phyloP scores from a whole-genome alignment of 2,888 invertebrate species.

The Phasia obesa region DNA sequence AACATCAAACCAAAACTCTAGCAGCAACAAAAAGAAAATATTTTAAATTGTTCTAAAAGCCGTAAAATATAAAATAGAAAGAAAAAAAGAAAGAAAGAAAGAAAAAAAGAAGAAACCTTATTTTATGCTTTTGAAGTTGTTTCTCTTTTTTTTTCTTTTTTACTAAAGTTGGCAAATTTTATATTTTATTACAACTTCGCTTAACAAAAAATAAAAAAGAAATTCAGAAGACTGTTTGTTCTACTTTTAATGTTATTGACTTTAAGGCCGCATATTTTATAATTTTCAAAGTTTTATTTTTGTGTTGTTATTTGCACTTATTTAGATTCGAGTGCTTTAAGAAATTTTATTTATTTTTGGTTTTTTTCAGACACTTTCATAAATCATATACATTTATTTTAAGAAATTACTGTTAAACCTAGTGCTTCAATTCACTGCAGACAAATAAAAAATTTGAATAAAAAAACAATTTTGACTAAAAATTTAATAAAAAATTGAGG shows the following conservation, averaged over 20 bases:
- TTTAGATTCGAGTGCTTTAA: neutral
- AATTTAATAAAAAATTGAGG: too few relatives aligned
- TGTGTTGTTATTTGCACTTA: neutral
- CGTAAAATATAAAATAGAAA: neutral
- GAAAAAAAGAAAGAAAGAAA: too few relatives aligned
- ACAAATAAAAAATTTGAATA: neutral
- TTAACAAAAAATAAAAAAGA: neutral
- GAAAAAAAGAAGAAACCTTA: neutral
- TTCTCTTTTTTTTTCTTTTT: neutral
- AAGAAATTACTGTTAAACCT: too few relatives aligned
- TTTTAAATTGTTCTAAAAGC: slow-evolving; percentile 16
- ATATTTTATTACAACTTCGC: neutral
- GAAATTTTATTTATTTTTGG: neutral
- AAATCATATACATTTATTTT: neutral
- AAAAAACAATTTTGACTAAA: neutral
- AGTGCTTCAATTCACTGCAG: neutral
- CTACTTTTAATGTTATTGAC: slow-evolving; percentile 23
- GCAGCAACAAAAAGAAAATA: neutral
- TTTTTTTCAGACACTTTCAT: neutral
- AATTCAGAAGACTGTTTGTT: slow-evolving; percentile 14
- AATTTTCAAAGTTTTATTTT: neutral
- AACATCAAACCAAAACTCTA: neutral
- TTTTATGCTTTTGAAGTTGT: neutral
- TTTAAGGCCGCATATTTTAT: slow-evolving; percentile 19
- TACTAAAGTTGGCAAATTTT: neutral